These are phyloP conservation scores for Polyodon spathula DNA, from an alignment of 2,113 vertebrate genomes.

Conservation along the genomic window DNA sequence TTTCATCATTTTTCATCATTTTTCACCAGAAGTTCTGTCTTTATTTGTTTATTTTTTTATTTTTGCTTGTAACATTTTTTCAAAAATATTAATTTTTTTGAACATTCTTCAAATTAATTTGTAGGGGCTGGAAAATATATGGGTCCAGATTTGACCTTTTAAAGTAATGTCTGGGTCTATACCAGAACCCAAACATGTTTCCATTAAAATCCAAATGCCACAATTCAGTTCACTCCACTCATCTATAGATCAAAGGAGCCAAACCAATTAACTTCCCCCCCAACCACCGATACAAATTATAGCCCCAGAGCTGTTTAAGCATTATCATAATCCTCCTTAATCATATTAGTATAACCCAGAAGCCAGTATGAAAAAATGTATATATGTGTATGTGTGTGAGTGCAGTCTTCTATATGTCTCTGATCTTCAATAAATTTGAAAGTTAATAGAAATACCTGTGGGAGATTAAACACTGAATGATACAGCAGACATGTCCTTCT, in stretches of 20 bases:
- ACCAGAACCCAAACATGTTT: conserved; percentile 17
- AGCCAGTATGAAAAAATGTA: conserved; percentile 37
- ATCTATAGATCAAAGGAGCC: conserved; percentile 52
- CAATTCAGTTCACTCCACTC: conserved; percentile 22
- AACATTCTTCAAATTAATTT: too few relatives aligned
- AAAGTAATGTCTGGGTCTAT: conserved; percentile 7
- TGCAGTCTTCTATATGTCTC: conserved; percentile 11
- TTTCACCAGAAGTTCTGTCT: too few relatives aligned
- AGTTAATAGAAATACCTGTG: too few relatives aligned
- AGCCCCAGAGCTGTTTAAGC: conserved; percentile 21
- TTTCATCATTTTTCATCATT: too few relatives aligned
- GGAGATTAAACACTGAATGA: conserved; percentile 18
- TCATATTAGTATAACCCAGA: conserved; percentile 51
- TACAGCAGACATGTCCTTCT: neutral
- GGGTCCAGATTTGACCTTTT: conserved; percentile 6
- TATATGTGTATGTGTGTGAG: conserved; percentile 15
- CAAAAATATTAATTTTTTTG: too few relatives aligned
- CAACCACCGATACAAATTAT: conserved; percentile 48
- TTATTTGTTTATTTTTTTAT: too few relatives aligned
- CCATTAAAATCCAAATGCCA: conserved; percentile 31
- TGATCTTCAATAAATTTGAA: neutral
- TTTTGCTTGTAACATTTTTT: too few relatives aligned
- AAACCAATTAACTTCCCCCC: conserved; percentile 55
- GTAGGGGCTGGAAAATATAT: neutral
- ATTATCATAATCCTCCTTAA: conserved; percentile 63